phyloP scores from a whole-genome alignment of 2,113 vertebrate genomes.

The Isichthys henryi region DNA sequence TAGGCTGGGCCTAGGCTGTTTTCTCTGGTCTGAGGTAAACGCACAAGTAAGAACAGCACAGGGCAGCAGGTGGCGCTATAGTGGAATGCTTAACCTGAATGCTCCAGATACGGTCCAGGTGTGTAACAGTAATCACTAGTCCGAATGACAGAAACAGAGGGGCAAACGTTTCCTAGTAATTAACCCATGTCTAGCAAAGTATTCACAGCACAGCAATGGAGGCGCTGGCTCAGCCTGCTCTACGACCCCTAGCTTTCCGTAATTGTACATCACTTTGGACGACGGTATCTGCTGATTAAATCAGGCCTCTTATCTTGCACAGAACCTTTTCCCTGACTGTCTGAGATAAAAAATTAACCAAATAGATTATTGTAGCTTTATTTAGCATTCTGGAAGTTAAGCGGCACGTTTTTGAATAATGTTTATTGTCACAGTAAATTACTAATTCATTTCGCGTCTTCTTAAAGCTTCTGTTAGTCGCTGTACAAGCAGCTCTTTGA shows the following conservation, averaged over 20 bases:
- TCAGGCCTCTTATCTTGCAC: background rate
- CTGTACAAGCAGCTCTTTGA: background rate
- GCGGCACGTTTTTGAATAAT: background rate
- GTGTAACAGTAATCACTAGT: background rate
- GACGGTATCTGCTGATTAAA: background rate
- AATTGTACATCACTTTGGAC: background rate
- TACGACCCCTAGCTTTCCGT: background rate
- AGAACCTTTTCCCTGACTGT: background rate
- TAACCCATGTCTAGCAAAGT: background rate
- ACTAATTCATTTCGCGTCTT: background rate
- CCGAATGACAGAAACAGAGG: background rate
- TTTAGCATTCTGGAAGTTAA: background rate
- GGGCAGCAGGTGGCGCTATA: background rate
- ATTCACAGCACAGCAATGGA: background rate
- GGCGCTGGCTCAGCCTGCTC: background rate
- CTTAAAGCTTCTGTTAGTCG: background rate
- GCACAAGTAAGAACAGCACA: background rate
- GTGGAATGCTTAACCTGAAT: background rate
- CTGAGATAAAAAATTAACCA: background rate
- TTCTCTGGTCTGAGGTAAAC: background rate
- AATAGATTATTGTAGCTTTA: background rate
- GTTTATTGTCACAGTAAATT: background rate
- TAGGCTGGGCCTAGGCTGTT: background rate
- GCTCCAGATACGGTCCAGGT: background rate
- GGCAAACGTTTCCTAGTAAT: background rate